These are phyloP conservation scores for Arion vulgaris DNA, from an alignment of 1,140 invertebrate genomes.

Conservation along the genomic window DNA sequence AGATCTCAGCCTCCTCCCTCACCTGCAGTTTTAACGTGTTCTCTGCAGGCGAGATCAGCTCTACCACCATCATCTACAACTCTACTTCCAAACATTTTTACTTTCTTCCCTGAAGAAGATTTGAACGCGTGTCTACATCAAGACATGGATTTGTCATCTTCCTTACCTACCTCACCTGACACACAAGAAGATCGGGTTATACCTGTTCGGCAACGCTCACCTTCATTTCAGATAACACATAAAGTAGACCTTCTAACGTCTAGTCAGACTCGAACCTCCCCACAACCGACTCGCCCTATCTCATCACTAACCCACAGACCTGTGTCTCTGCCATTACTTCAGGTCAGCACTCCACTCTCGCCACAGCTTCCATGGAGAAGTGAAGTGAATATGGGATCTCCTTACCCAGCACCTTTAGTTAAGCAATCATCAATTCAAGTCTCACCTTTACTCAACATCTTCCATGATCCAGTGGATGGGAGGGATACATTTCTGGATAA, in stretches of 20 bases:
- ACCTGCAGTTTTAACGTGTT: not conserved
- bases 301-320: not conserved
- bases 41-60: not conserved
- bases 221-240: too few species aligned
- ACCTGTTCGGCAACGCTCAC: too few species aligned
- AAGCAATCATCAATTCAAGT: not conserved
- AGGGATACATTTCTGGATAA: not conserved
- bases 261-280: too few species aligned
- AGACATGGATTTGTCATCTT: too few species aligned
- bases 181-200: too few species aligned
- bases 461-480: not conserved
- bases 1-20: not conserved
- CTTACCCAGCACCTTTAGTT: not conserved
- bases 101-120: not conserved
- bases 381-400: not conserved
- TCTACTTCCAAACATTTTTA: too few species aligned
- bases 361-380: not conserved
- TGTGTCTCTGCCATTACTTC: constrained; percentile 12
- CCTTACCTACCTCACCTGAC: too few species aligned
- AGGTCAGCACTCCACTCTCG: constrained; percentile 15
- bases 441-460: constrained; percentile 17
- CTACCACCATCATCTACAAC: not conserved
- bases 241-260: not conserved
- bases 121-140: too few species aligned
- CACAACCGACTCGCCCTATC: not conserved